Base-by-base conservation (phyloP, 2,888 invertebrate species). In the Caenorhabditis uteleia region DNA sequence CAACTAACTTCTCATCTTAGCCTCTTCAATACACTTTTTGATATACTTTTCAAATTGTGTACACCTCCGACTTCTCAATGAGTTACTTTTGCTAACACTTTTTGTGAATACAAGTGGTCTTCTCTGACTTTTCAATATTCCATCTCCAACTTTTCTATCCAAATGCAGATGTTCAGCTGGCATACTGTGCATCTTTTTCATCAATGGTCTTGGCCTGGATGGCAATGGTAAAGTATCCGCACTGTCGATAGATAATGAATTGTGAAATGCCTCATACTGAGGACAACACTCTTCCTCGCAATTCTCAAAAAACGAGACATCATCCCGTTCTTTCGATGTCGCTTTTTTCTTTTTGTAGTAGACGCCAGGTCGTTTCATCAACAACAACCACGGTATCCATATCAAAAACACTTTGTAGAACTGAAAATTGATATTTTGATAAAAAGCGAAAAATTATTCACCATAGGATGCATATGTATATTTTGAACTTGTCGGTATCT, bases 351-450 rank as follows among this genome's bases (percentile, higher is more conserved):
- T 68, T 16, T 49, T 55, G 27, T 71, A 68, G 23, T 46, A 57
- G 3, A 68, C 64, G 1, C 71, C 74, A 1, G 78, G 78, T 18
- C 77, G 53, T 50, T 70, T 70, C 78, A 78, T 78, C 8, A 77
- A 39, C 10, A 78, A 51, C 10, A 78, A 10, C 77, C 77, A 78
- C n/a, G 78, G 78, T 39, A 78, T 71, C 74, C 75, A 78, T 7
- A 71, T 67, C 4, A 78, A 66, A 42, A 78, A 78, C 14, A 78
- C 54, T 55, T 70, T 62, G 29, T 68, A 69, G 54, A 78, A 78
- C 68, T 71, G 47, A 21, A 65, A 61, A 4, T 20, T n/a, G n/a
- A n/a, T n/a, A n/a, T n/a, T n/a, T n/a, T n/a, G n/a, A n/a, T 40
- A n/a, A 31, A 16, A 31, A 7, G 3, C 12, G 5, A 45, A 14